Conservation (phyloP, 2,797 vertebrate species). For the Leptoclinus maculatus region DNA sequence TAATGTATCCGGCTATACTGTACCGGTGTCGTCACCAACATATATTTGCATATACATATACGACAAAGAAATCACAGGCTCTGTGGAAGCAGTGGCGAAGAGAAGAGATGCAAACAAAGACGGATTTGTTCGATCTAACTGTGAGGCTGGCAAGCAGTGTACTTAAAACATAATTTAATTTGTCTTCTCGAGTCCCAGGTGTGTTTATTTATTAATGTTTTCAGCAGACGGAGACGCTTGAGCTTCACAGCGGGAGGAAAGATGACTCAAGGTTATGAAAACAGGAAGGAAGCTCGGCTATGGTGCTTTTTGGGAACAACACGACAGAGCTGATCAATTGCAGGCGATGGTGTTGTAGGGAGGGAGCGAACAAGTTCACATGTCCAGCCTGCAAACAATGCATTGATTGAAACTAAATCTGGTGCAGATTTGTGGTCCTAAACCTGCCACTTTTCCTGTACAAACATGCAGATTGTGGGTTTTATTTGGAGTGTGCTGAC, state of each 20-base stretch:
- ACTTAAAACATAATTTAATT: conserved; percentile 2
- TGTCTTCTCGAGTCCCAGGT: conserved; percentile 8
- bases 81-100: no score
- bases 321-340: background rate
- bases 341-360: background rate
- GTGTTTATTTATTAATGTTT: background rate
- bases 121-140: conserved; percentile 5
- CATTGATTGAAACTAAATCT: background rate
- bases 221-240: background rate
- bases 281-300: background rate
- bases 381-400: background rate
- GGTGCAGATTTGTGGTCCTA: background rate
- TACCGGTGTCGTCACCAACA: background rate
- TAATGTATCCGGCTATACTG: no score
- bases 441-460: background rate
- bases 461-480: background rate
- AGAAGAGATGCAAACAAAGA: background rate
- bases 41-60: no score
- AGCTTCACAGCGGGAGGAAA: background rate
- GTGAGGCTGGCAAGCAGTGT: background rate
- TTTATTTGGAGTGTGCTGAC: background rate
- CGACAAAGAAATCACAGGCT: background rate
- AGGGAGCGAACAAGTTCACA: background rate
- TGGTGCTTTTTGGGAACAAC: background rate
- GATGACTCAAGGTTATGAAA: background rate